A percentile compares a stretch with the other conserved stretches of the same genome.
These are phyloP conservation scores for Sceloporus undulatus DNA, from an alignment of 2,113 vertebrate species.

Conservation along the genomic window DNA sequence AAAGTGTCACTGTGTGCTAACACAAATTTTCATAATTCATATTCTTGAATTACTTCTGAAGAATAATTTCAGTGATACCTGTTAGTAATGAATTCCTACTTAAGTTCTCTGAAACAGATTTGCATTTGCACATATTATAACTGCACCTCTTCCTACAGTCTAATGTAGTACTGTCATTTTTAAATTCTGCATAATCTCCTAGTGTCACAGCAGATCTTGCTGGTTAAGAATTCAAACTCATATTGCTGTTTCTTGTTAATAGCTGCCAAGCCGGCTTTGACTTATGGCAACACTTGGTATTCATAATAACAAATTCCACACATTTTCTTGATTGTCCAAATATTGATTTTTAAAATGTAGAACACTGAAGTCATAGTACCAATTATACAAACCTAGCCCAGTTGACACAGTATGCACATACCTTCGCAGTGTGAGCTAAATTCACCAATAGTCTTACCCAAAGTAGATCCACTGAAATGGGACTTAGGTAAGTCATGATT, in stretches of 20 bases:
- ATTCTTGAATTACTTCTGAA: background rate
- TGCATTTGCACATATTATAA: slow-evolving; percentile 47
- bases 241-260: too few species aligned
- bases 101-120: slow-evolving; percentile 36
- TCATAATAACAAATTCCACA: background rate
- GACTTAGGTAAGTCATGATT: background rate
- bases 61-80: background rate
- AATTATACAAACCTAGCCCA: background rate
- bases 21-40: too few species aligned
- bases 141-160: slow-evolving; percentile 7
- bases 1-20: background rate
- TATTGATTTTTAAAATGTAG: background rate
- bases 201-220: slow-evolving; percentile 24
- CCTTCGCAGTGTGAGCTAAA: background rate
- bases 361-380: background rate
- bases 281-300: too few species aligned
- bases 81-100: background rate
- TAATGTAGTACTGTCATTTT: background rate
- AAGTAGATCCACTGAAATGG: background rate
- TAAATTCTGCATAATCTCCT: slow-evolving; percentile 4
- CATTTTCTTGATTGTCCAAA: background rate
- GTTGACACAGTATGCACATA: background rate
- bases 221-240: background rate
- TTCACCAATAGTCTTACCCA: background rate
- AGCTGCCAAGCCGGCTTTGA: too few species aligned